Evolutionary conservation across 2,113 vertebrate genomes (phyloP).

Genomic region (Speoplatyrhinus poulsoni): DNA sequence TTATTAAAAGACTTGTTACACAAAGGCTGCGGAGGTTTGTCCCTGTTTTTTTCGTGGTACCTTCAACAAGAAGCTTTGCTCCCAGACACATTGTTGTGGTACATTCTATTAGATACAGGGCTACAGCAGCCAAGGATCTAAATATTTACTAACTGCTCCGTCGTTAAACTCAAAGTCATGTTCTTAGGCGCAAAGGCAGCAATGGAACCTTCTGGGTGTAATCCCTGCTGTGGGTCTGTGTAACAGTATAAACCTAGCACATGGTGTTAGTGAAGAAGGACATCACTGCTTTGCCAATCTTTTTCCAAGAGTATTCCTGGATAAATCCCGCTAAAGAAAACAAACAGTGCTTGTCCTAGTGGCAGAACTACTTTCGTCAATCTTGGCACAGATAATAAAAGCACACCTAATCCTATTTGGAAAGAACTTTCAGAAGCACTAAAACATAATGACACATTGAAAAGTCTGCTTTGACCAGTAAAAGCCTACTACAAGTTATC

Average conservation of each 20-base stretch:
- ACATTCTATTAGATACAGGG: not conserved
- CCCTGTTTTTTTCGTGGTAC: too few species aligned
- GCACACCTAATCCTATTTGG: conserved; percentile 24
- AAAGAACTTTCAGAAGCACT: not conserved
- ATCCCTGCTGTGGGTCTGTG: conserved; percentile 17
- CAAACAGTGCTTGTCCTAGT: conserved; percentile 19
- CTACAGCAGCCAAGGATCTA: conserved; percentile 9
- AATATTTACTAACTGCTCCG: conserved; percentile 28
- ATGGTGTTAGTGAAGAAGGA: not conserved
- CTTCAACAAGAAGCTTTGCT: too few species aligned
- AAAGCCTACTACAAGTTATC: conserved; percentile 17
- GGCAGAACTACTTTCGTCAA: conserved; percentile 5
- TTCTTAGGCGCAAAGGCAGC: conserved; percentile 14
- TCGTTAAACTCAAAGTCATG: conserved; percentile 15
- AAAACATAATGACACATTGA: conserved; percentile 18
- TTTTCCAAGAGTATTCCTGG: conserved; percentile 5
- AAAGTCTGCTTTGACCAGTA: not conserved
- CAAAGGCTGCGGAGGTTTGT: too few species aligned
- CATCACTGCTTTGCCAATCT: conserved; percentile 4
- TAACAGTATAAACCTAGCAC: conserved; percentile 9
- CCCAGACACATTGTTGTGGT: not conserved
- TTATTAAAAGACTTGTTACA: not conserved
- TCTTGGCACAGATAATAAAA: conserved; percentile 23
- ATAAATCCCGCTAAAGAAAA: conserved; percentile 15
- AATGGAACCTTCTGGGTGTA: conserved; percentile 6